These are phyloP conservation scores for Erethizon dorsatum DNA, from an alignment of 2,797 vertebrate species.

Conservation along the genomic window DNA sequence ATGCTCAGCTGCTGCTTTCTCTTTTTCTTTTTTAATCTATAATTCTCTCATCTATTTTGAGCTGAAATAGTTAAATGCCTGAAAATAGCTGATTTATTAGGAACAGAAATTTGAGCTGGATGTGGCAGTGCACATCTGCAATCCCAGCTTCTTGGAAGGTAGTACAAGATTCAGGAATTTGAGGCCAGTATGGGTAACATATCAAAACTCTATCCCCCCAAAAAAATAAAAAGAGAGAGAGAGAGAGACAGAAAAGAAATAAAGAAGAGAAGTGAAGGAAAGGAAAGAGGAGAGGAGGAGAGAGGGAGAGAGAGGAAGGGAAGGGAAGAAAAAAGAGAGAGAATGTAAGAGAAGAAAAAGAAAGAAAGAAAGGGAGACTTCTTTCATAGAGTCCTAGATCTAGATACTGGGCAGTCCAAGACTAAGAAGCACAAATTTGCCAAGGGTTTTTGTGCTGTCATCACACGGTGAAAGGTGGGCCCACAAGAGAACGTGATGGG, in stretches of 20 bases:
- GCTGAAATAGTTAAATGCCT: not conserved
- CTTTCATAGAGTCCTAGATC: not conserved
- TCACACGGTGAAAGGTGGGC: not conserved
- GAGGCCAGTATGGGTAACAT: not conserved
- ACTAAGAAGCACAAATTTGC: not conserved
- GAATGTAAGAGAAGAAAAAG: no score
- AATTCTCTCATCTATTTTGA: not conserved
- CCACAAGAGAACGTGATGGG: not conserved
- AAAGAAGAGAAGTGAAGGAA: no score
- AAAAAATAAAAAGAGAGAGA: not conserved
- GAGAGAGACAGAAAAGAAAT: not conserved
- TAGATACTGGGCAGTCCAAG: not conserved
- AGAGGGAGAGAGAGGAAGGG: no score
- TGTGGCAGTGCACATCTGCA: not conserved
- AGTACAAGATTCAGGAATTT: not conserved
- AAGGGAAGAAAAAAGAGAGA: no score
- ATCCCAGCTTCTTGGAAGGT: not conserved
- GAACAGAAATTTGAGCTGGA: not conserved
- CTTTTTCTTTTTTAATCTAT: not conserved
- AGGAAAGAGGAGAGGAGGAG: not conserved
- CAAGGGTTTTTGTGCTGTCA: not conserved
- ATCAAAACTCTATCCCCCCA: not conserved
- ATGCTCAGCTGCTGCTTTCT: no score
- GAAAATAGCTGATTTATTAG: not conserved
- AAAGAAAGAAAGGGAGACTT: not conserved